Evolutionary conservation across 2,797 vertebrate species (phyloP), one percentile per base, ranked within the genome.

Genomic region (Pristis pectinata): DNA sequence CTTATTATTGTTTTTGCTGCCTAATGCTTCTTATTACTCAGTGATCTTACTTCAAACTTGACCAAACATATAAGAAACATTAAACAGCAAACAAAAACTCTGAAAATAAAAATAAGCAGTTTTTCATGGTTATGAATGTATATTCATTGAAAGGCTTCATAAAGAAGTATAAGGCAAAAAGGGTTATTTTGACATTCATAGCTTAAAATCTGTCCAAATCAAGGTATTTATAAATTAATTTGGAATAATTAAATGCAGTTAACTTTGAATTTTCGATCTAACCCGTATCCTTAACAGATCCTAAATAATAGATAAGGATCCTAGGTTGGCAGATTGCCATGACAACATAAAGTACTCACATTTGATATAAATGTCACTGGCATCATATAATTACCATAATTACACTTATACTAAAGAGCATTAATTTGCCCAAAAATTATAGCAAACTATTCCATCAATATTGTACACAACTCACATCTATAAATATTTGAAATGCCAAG

Each of bases 371-470:
- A 94, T 94, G 44, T 27, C 41, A 53, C 44, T 49, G 44, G 34
- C 92, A 74, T 74, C 24, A 49, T 76, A 24, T 53, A 53, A 94
- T 74, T 56, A 76, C n/a, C 19, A 37, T 91, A 91, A 94, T 27
- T 70, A 56, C 92, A 76, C 5, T 13, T 94, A 93, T 53, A 49
- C 27, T 53, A 53, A 94, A 56, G 44, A 34, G n/a, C 72, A 44
- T 34, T 49, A 56, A 94, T 94, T 94, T 94, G 70, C 49, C 70
- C 92, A 49, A 72, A n/a, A 94, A 94, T 74, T 94, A 76, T 34
- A 74, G 27, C 49, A 34, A 49, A 76, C 41, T 13, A 94, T 53
- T 76, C 17, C 30, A 76, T 94, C 27, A 19, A 74, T 34, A 94
- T 30, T 76, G 30, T n/a, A 56, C 44, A 94, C 70, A 74, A 94